Evolutionary conservation across 30 jellyfish, hydroid and myxozoan genomes (phyloP).

Genomic region (Nemopilema nomurai): DNA sequence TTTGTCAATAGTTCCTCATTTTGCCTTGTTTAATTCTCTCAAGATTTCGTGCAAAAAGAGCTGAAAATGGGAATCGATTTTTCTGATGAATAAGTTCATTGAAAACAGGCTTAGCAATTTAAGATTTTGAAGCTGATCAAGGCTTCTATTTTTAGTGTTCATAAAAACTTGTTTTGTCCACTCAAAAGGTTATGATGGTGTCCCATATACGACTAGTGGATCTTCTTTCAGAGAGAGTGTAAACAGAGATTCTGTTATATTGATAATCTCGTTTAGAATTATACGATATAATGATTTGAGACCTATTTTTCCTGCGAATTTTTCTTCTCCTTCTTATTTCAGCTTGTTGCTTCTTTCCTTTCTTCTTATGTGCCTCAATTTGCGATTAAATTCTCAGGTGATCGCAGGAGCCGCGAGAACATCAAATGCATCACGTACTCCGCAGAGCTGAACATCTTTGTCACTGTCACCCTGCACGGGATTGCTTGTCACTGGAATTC

Average conservation of each 20-base stretch:
- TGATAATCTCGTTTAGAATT: too few species aligned
- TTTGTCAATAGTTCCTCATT: background rate
- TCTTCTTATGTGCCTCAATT: background rate
- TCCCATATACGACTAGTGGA: too few species aligned
- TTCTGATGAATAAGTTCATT: too few species aligned
- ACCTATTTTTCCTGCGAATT: background rate
- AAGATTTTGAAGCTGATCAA: background rate
- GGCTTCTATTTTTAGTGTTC: background rate
- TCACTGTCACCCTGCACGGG: slow-evolving; percentile 72
- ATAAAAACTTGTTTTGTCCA: too few species aligned
- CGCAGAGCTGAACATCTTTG: slow-evolving; percentile 51
- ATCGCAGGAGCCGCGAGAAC: slow-evolving; percentile 60
- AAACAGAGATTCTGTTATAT: too few species aligned
- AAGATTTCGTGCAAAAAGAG: background rate
- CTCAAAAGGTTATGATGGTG: too few species aligned
- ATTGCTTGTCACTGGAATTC: slow-evolving; percentile 79
- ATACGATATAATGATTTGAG: too few species aligned
- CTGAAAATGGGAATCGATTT: background rate
- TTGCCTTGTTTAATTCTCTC: background rate
- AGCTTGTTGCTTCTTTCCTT: background rate
- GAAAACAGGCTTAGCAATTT: too few species aligned
- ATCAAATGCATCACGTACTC: slow-evolving; percentile 69
- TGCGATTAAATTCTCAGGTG: slow-evolving; percentile 57
- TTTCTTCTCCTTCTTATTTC: background rate
- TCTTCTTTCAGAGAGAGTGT: too few species aligned